Evolutionary conservation across 1,140 invertebrate genomes (phyloP).

Genomic region (Scaptodrosophila lebanonensis): DNA sequence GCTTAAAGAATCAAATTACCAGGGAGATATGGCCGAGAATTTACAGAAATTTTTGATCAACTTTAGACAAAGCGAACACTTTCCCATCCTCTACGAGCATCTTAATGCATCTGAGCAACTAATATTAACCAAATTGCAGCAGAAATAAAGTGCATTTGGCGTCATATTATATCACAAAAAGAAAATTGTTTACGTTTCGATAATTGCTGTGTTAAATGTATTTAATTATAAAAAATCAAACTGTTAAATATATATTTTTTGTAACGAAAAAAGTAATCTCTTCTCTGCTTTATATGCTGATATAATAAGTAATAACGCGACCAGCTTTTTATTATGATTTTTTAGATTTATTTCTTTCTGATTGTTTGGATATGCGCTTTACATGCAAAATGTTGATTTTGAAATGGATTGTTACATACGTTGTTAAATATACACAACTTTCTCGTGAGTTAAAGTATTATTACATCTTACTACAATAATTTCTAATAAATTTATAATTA

Average conservation of each 20-base stretch:
- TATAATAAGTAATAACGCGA: not conserved
- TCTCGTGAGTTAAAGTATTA: conserved; percentile 13
- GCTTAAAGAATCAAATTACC: conserved; percentile 81
- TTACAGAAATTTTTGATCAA: conserved; percentile 81
- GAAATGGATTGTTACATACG: conserved; percentile 15
- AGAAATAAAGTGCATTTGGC: conserved; percentile 27
- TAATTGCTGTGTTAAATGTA: conserved; percentile 42
- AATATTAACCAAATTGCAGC: conserved; percentile 42
- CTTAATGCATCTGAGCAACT: conserved; percentile 76
- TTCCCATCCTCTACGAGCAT: conserved; percentile 80
- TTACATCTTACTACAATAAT: no score
- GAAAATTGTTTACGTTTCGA: conserved; percentile 3
- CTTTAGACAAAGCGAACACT: conserved; percentile 81
- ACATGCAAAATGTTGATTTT: conserved; percentile 43
- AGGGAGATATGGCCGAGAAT: conserved; percentile 81
- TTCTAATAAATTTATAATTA: conserved; percentile 2
- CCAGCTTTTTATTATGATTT: conserved; percentile 30
- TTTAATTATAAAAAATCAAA: conserved; percentile 26
- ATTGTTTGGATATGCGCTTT: conserved; percentile 59
- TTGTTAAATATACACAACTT: conserved; percentile 12
- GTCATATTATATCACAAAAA: not conserved
- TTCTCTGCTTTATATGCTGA: not conserved
- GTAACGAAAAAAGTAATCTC: not conserved
- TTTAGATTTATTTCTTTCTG: conserved; percentile 67
- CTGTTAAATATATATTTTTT: conserved; percentile 7